phyloP scores from a whole-genome alignment of 2,888 invertebrate genomes.

The Watsonalla cultraria region DNA sequence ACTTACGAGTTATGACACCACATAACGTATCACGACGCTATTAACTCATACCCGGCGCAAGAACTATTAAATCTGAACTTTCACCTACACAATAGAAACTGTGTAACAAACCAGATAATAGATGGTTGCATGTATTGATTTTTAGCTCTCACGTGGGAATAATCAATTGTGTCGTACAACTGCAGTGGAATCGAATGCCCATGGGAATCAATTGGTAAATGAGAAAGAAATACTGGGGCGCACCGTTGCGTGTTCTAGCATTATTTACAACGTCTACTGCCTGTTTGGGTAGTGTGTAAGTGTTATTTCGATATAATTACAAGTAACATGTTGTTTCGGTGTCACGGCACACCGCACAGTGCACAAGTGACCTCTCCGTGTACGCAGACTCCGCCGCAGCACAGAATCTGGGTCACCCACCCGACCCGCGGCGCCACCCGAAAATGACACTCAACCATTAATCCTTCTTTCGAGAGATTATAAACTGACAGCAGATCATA shows the following conservation, averaged over 20 bases:
- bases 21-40: conserved; percentile 6
- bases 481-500: not conserved
- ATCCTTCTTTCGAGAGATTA: not conserved
- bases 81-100: conserved; percentile 58
- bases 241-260: conserved; percentile 22
- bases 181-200: conserved; percentile 25
- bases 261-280: conserved; percentile 20
- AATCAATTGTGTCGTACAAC: conserved; percentile 38
- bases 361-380: conserved; percentile 45
- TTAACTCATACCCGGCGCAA: conserved; percentile 25
- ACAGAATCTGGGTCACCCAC: conserved; percentile 56
- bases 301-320: conserved; percentile 31
- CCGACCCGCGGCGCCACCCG: conserved; percentile 34
- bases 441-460: conserved; percentile 35
- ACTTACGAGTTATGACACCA: not conserved
- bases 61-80: conserved; percentile 52
- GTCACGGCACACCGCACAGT: conserved; percentile 39
- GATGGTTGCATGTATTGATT: conserved; percentile 27
- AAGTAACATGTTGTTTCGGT: conserved; percentile 33
- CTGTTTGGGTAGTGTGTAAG: conserved; percentile 19
- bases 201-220: conserved; percentile 25
- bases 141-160: conserved; percentile 43
- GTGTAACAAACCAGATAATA: conserved; percentile 38
- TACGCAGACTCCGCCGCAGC: conserved; percentile 56
- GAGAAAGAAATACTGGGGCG: not conserved